Evolutionary conservation across 2,888 invertebrate genomes (phyloP).

Genomic region (Galerucella nymphaeae): DNA sequence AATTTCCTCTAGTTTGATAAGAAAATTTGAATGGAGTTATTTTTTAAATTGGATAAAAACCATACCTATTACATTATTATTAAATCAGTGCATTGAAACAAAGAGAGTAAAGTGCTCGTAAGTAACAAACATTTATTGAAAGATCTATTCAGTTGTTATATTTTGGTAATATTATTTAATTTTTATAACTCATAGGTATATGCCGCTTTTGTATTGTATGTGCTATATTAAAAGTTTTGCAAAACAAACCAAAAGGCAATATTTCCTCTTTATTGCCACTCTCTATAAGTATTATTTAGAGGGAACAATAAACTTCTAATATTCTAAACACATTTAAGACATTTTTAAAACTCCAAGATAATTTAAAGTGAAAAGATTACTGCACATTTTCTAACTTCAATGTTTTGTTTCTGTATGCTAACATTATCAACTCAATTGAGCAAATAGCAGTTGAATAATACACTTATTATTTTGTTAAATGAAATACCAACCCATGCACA

Average conservation of each 20-base stretch:
- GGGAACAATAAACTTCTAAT: neutral
- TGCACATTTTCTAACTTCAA: neutral
- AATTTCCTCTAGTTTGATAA: slow-evolving; percentile 4
- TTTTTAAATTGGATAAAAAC: neutral
- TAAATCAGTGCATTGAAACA: neutral
- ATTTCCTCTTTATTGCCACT: too few species aligned
- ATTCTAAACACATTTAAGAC: neutral
- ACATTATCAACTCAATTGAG: too few species aligned
- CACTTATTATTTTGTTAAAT: neutral
- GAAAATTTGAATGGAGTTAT: neutral
- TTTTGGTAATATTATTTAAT: too few species aligned
- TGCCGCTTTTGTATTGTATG: too few species aligned
- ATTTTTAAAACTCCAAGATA: neutral
- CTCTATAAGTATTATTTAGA: too few species aligned
- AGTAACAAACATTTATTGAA: too few species aligned
- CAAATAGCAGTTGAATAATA: neutral
- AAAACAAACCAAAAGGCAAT: too few species aligned
- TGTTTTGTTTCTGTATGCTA: neutral
- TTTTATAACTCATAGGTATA: too few species aligned
- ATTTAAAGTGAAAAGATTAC: neutral
- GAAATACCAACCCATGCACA: neutral
- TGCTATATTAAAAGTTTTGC: too few species aligned
- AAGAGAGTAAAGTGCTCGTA: neutral
- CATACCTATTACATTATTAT: neutral
- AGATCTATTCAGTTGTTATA: too few species aligned